A percentile compares a stretch with the other conserved stretches of the same genome.
Conservation (phyloP, 2,113 vertebrate species). For the Epinephelus fuscoguttatus region DNA sequence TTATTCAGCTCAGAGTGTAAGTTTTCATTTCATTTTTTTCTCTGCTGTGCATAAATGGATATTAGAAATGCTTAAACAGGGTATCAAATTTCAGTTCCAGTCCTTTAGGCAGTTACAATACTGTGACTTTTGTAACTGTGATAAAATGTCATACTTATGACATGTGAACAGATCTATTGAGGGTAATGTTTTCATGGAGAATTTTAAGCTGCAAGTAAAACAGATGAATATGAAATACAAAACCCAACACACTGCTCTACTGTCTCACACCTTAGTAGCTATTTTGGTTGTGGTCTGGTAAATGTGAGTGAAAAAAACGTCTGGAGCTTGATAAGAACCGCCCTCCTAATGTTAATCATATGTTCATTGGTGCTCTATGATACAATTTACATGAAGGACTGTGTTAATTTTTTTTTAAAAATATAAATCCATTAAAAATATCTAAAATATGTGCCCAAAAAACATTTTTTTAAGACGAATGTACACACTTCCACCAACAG, state of each 20-base stretch:
- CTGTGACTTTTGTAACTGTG: background rate
- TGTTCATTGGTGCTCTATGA: background rate
- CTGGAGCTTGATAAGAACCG: background rate
- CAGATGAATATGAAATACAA: background rate
- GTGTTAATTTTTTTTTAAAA: background rate
- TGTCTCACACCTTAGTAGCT: background rate
- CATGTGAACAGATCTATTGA: background rate
- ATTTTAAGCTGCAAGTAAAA: background rate
- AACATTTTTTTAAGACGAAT: background rate
- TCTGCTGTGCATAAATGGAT: background rate
- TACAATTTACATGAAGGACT: background rate
- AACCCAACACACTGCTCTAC: background rate
- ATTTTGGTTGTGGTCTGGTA: background rate
- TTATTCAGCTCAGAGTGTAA: slow-evolving; percentile 30
- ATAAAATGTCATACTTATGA: background rate
- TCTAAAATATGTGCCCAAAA: background rate
- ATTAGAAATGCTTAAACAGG: background rate
- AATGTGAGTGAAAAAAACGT: background rate
- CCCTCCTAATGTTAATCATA: background rate
- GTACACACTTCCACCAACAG: background rate
- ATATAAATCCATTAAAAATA: background rate
- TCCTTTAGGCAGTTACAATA: background rate
- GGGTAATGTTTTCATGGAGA: background rate
- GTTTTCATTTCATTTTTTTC: slow-evolving; percentile 25
- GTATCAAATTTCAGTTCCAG: background rate